Percentiles rank a stretch among this genome's conserved stretches.
Evolutionary conservation across 2,888 invertebrate species (phyloP).

Genomic region (Spilosoma lubricipeda): DNA sequence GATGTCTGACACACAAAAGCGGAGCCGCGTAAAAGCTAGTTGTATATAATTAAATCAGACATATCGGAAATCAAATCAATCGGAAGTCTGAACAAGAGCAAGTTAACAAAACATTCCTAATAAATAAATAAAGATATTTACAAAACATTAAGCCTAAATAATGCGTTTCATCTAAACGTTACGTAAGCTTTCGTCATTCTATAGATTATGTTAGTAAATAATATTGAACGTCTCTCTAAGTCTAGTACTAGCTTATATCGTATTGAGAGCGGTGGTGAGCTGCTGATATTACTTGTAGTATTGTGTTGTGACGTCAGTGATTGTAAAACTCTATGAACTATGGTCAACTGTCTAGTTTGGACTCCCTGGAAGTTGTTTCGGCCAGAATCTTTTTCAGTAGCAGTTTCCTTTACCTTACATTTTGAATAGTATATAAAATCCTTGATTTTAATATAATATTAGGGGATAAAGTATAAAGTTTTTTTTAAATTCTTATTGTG

Average conservation of each 20-base stretch:
- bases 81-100: background rate
- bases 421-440: background rate
- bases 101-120: slow-evolving; percentile 18
- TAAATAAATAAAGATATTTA: slow-evolving; percentile 41
- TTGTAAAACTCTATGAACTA: background rate
- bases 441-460: background rate
- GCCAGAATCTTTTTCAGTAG: background rate
- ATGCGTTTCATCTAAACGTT: slow-evolving; percentile 30
- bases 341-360: slow-evolving; percentile 1
- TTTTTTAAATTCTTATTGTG: background rate
- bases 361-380: background rate
- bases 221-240: background rate
- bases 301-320: slow-evolving; percentile 4
- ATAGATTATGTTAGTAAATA: slow-evolving; percentile 45
- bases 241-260: background rate
- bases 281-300: background rate
- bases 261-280: background rate
- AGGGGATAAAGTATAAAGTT: too few relatives aligned
- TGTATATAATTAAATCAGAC: background rate
- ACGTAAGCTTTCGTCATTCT: slow-evolving; percentile 31
- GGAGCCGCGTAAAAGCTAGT: too few relatives aligned
- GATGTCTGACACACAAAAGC: too few relatives aligned
- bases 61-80: background rate
- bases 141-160: slow-evolving; percentile 42
- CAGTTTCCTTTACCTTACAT: background rate